Percentiles rank a stretch among this genome's conserved stretches.
phyloP scores from a whole-genome alignment of 2,113 vertebrate species.

The Lophura nycthemera region DNA sequence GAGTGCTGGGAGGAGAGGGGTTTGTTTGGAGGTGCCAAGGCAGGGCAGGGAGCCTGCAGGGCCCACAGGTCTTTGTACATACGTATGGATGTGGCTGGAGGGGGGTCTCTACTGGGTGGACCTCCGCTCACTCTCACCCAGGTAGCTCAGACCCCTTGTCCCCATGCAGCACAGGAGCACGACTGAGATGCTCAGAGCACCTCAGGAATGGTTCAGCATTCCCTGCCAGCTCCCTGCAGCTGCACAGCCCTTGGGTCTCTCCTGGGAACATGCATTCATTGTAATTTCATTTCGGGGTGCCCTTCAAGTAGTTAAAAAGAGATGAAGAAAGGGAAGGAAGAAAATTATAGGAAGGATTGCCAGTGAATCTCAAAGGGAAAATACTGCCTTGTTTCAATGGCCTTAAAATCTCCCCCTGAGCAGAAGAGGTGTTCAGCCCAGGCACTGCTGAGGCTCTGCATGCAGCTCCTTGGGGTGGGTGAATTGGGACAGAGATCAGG shows the following conservation, averaged over 20 bases:
- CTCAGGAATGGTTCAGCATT: accelerated
- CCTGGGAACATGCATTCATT: background rate
- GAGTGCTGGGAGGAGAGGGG: background rate
- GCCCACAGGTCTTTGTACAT: accelerated
- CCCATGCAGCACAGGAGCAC: accelerated
- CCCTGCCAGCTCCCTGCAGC: background rate
- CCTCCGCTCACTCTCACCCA: background rate
- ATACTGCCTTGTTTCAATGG: accelerated
- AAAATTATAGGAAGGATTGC: background rate
- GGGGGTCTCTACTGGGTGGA: accelerated
- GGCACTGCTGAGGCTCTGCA: background rate
- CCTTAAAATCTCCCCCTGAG: background rate
- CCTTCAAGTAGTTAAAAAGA: slow-evolving; percentile 33
- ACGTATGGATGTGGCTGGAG: background rate
- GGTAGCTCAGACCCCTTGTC: background rate
- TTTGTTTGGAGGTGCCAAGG: background rate
- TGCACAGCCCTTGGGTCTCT: background rate
- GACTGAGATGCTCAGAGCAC: background rate
- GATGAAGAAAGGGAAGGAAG: background rate
- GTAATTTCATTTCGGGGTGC: slow-evolving; percentile 30
- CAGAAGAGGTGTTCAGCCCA: background rate
- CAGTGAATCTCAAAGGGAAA: background rate
- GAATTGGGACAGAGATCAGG: background rate
- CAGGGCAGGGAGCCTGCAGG: accelerated
- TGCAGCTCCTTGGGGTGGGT: background rate